Evolutionary conservation across 2,113 vertebrate species (phyloP).

Genomic region (Rhea pennata): DNA sequence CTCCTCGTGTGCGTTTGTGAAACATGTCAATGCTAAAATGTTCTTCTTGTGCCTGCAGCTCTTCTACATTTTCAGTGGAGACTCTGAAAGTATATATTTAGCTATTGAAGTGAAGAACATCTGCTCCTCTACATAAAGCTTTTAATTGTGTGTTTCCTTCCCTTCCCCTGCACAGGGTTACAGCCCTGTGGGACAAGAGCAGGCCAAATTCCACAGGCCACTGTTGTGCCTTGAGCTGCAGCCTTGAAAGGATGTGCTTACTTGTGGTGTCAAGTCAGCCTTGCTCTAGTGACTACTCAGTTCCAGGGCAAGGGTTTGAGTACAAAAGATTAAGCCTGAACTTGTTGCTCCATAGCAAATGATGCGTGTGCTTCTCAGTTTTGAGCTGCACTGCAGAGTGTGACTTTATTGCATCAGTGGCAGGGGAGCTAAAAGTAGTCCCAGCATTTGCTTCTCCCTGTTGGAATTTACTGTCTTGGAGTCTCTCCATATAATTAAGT

Average conservation of each 20-base stretch:
- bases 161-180: background rate
- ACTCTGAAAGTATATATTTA: background rate
- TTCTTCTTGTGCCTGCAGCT: background rate
- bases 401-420: background rate
- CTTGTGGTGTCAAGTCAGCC: background rate
- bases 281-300: background rate
- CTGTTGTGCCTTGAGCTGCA: background rate
- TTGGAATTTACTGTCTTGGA: background rate
- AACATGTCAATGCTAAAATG: background rate
- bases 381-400: rapidly evolving
- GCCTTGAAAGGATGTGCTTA: background rate
- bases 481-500: background rate
- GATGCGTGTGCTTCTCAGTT: background rate
- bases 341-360: background rate
- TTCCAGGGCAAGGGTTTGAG: background rate
- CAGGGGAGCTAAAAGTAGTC: background rate
- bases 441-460: background rate
- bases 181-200: background rate
- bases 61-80: background rate
- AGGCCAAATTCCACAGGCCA: background rate
- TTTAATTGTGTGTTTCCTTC: background rate
- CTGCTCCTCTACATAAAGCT: background rate
- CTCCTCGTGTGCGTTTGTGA: background rate
- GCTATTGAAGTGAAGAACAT: background rate
- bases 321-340: background rate